Evolutionary conservation across 2,113 vertebrate species (phyloP).

Genomic region (pig (Sus scrofa)): DNA sequence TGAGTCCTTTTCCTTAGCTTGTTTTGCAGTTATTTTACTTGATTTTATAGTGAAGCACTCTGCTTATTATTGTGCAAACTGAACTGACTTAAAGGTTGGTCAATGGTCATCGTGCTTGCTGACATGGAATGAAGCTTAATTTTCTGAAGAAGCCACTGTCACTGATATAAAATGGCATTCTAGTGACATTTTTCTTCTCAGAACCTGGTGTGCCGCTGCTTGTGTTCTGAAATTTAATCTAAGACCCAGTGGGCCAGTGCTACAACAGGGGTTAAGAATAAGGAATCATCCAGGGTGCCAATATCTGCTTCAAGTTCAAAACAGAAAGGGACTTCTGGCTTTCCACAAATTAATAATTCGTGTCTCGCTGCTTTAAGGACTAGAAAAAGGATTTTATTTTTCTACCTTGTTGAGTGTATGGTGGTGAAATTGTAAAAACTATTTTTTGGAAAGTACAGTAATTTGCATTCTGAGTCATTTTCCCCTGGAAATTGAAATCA

Average conservation of each 20-base stretch:
- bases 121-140: slow-evolving; percentile 61
- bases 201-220: slow-evolving; percentile 20
- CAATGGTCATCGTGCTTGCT: slow-evolving; percentile 44
- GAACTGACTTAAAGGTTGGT: neutral
- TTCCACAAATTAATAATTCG: slow-evolving; percentile 51
- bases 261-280: slow-evolving; percentile 15
- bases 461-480: slow-evolving; percentile 7
- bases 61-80: neutral
- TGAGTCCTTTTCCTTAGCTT: neutral
- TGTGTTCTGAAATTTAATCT: slow-evolving; percentile 66
- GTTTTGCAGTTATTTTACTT: slow-evolving; percentile 1
- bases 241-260: neutral
- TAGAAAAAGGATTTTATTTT: slow-evolving; percentile 50
- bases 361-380: slow-evolving; percentile 19
- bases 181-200: slow-evolving; percentile 65
- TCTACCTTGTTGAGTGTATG: neutral
- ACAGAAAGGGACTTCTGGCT: neutral
- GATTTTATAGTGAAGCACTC: neutral
- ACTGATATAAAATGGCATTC: slow-evolving; percentile 46
- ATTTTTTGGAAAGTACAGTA: neutral
- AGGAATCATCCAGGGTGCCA: neutral
- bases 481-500: neutral
- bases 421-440: neutral
- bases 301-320: slow-evolving; percentile 60
- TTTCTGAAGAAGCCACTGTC: slow-evolving; percentile 60